Percentiles rank a stretch among this genome's conserved stretches.
Conservation (phyloP, 2,797 vertebrate species). For the Gallinago nigripennis region DNA sequence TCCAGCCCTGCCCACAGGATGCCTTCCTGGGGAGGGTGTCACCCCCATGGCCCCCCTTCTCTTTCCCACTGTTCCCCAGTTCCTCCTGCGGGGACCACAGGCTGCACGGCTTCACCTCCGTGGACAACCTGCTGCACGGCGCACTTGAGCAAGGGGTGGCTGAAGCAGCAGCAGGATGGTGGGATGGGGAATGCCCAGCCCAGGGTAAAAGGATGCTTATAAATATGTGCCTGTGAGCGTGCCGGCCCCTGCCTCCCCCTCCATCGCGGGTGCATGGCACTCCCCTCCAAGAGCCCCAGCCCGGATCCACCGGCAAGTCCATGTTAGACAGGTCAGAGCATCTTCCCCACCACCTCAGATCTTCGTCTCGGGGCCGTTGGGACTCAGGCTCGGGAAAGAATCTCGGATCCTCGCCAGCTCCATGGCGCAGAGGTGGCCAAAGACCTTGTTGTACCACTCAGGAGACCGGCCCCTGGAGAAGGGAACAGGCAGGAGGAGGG, state of each 20-base stretch:
- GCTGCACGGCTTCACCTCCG: fast-evolving
- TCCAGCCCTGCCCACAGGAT: neutral
- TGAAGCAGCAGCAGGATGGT: fast-evolving
- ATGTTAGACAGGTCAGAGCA: neutral
- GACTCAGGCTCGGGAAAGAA: constrained; percentile 79
- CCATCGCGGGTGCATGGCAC: neutral
- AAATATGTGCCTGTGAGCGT: neutral
- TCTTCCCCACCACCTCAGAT: constrained; percentile 54
- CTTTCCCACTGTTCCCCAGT: neutral
- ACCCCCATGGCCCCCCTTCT: neutral
- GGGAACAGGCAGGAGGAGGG: neutral
- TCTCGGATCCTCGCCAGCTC: constrained; percentile 86
- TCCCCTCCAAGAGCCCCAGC: neutral
- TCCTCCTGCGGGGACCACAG: fast-evolving
- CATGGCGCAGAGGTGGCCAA: constrained; percentile 85
- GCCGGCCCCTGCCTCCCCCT: neutral
- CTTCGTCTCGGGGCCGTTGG: constrained; percentile 80
- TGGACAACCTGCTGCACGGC: neutral
- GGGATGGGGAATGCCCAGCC: neutral
- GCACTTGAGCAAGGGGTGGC: neutral
- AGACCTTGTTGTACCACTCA: constrained; percentile 90
- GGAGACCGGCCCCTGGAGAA: constrained; percentile 83
- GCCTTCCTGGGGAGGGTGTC: too few relatives aligned
- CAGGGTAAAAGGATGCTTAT: fast-evolving
- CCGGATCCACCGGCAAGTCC: neutral